Base-by-base conservation (phyloP, 1,140 invertebrate genomes). In the Maconellicoccus hirsutus region DNA sequence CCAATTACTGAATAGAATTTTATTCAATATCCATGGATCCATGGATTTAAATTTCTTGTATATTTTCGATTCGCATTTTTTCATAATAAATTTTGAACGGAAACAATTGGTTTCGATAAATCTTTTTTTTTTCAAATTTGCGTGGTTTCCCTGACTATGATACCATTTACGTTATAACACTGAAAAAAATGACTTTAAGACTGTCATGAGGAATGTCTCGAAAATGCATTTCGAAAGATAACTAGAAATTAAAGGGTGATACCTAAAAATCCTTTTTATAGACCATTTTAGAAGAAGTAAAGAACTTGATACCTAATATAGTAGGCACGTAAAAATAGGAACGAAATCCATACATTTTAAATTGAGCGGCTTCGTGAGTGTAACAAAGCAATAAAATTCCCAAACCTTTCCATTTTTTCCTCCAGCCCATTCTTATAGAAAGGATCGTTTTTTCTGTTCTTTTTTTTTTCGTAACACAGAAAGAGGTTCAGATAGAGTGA, bases 301-400 rank as follows among this genome's bases (percentile, higher is more conserved):
- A 66, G 19, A 66, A 26, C 25, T 23, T 2, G 61, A 66, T 66
- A 66, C n/a, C n/a, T n/a, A n/a, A n/a, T n/a, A n/a, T n/a, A n/a
- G n/a, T n/a, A n/a, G n/a, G n/a, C n/a, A n/a, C n/a, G n/a, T 66
- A 25, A 16, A 66, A 14, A 16, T 52, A 2, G 16, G 16, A 66
- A 26, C 61, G 22, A 66, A 66, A 66, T 66, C 61, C 22, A 66
- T 25, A 23, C 61, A 66, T 23, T 66, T 66, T 66, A 66, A 66
- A 66, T 66, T 25, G 25, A 25, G 61, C 42, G 42, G 42, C 42
- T 23, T 19, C 14, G 19, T 66, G 25, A 25, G 61, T 66, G 22
- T 25, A 66, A 66, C 25, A 66, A 66, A 66, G 61, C 22, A 23
- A 66, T 66, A 66, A 66, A 66, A 66, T 23, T 66, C 61, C 21